Base-by-base conservation (phyloP, 2,113 vertebrate species). In the Onychostruthus taczanowskii region DNA sequence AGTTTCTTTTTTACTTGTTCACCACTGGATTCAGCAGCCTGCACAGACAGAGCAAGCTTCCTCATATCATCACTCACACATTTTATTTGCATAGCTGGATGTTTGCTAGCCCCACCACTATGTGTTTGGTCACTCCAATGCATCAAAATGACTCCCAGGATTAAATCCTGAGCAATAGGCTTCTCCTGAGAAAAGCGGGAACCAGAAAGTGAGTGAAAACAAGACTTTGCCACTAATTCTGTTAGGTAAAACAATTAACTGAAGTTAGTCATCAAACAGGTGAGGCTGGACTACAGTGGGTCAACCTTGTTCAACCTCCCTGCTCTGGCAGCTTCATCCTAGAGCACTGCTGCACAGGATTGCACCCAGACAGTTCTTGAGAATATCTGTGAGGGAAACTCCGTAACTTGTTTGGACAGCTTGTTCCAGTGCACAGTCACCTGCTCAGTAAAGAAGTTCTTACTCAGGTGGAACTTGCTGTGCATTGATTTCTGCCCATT, bases 331-430 rank as follows among this genome's bases (percentile, higher is more conserved):
- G 46, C 17, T 37, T 59, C 39, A 76, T 35, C n/a, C 70, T 62
- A 41, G 30, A 76, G n/a, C 26, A 27, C 30, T 35, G 12, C 1
- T 35, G 17, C 16, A 68, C 16, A 31, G 5, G 11, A 47, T 2
- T 68, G 24, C 28, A 75, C 12, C 39, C 28, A 53, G 28, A 67
- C 0, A 0, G 20, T 7, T 75, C 19, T 24, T 21, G 13, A 46
- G 19, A 52, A 1, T 15, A 46, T 6, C 19, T 39, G 28, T 39
- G 24, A 89, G 28, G 23, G 8, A 46, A 28, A 68, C 24, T 46
- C 18, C 2, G 0, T 31, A 59, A 61, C 24, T 37, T 24, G 33
- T 74, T 16, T 26, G 33, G 4, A 31, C 20, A 52, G n/a, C 23
- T 19, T 52, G 4, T 15, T 75, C 28, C n/a, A 58, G 18, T 9